Percentiles rank a stretch among this genome's conserved stretches.
These are phyloP conservation scores for Aphelinus atriplicis DNA, from an alignment of 1,140 invertebrate genomes.

Conservation along the genomic window DNA sequence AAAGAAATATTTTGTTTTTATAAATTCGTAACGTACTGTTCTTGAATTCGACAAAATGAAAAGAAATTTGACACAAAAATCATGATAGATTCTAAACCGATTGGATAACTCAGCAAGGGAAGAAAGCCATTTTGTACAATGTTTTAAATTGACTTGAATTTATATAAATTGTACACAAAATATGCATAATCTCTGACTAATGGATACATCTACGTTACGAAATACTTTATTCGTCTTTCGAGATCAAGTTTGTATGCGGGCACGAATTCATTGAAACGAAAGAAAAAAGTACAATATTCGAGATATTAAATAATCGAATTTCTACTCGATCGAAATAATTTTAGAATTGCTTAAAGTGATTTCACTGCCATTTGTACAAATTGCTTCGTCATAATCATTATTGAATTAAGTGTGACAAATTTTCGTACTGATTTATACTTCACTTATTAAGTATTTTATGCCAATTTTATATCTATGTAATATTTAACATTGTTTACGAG, in stretches of 20 bases:
- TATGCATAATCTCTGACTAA: slow-evolving; percentile 23
- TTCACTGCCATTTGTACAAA: slow-evolving; percentile 13
- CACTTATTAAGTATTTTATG: slow-evolving; percentile 7
- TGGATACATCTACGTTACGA: not conserved
- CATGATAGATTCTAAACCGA: too few species aligned
- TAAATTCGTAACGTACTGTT: slow-evolving; percentile 19
- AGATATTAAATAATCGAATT: slow-evolving; percentile 9
- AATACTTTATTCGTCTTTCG: slow-evolving; percentile 14
- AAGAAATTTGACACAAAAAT: not conserved
- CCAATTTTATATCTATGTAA: not conserved
- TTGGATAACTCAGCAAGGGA: not conserved
- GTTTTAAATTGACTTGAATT: slow-evolving; percentile 24
- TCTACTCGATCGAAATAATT: not conserved
- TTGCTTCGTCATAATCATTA: not conserved
- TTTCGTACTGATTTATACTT: slow-evolving; percentile 10
- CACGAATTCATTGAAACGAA: not conserved
- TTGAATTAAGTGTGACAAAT: slow-evolving; percentile 18
- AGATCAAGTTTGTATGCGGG: slow-evolving; percentile 4
- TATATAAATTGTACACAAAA: not conserved
- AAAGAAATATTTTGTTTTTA: slow-evolving; percentile 28
- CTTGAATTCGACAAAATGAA: not conserved
- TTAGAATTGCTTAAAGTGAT: not conserved
- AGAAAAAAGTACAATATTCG: not conserved
- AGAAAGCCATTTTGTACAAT: slow-evolving; percentile 25
- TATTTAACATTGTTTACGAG: not conserved